Base-by-base conservation (phyloP, 2,113 vertebrate genomes). In the Leptobrachium leishanense region DNA sequence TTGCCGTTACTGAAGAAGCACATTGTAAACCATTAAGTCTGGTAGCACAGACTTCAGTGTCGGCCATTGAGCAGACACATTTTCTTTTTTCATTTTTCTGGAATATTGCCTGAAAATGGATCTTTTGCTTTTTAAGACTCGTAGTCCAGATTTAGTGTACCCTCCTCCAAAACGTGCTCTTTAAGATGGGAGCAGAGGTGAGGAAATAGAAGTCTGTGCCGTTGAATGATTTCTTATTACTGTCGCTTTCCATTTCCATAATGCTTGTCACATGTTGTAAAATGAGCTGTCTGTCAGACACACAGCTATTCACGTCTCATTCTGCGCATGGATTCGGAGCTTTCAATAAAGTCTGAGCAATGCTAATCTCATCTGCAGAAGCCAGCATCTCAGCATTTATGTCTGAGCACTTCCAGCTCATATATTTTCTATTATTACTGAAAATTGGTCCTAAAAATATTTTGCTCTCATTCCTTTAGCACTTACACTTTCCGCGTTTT, bases 181-280 rank as follows among this genome's bases (percentile, higher is more conserved):
- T 80, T 80, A 63, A 73, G 64, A 70, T n/a, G 50, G 64, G 70
- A 68, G 77, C 77, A 80, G 71, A 80, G 77, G 77, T 80, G 77
- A 80, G 71, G 71, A 80, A 80, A 80, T 74, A 68, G 77, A 65
- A 74, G 71, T 64, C 77, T 42, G 62, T 74, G 70, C 64, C 39
- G 50, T 71, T 73, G 71, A 80, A 80, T 66, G 46, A 72, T 74
- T 73, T 80, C 77, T 80, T 80, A 74, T 72, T 68, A 68, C 77
- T 80, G 77, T 80, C 77, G 68, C 77, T 80, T 74, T 80, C 62
- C n/a, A 80, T 80, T 80, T 80, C 70, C 71, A 68, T 80, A 80
- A 73, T 57, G 64, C 70, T 80, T 80, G 77, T 80, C 70, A 80
- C 74, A 46, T 80, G 68, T 68, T 67, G 64, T 74, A 74, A 74